Conservation (phyloP, 2,113 vertebrate genomes). For the Cinclus cinclus region DNA sequence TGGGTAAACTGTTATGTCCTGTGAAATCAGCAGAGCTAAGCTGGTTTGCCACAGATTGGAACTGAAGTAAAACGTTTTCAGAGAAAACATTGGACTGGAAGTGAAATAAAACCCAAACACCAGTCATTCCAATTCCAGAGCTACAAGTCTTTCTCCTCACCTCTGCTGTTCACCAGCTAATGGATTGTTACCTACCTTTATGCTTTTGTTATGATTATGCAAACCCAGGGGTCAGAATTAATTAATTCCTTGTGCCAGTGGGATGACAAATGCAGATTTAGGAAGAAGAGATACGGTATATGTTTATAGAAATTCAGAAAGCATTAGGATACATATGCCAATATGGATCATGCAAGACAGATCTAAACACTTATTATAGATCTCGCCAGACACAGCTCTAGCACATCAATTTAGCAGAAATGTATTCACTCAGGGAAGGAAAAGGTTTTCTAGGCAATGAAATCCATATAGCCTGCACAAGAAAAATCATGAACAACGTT, state of each 20-base stretch:
- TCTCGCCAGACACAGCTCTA: neutral
- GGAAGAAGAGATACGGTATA: neutral
- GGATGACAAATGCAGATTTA: conserved; percentile 19
- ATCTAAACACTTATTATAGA: neutral
- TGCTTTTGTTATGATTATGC: neutral
- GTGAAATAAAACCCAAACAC: neutral
- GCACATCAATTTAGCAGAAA: neutral
- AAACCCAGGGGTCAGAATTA: neutral
- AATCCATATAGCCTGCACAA: neutral
- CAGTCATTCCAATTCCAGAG: neutral
- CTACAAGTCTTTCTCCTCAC: neutral
- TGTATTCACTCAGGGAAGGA: neutral
- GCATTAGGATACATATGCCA: neutral
- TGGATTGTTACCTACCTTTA: neutral
- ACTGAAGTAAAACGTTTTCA: neutral
- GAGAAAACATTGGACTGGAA: neutral
- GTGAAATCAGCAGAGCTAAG: neutral
- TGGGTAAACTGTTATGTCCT: neutral
- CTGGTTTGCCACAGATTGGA: neutral
- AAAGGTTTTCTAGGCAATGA: neutral
- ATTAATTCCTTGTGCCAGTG: neutral
- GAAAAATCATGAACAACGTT: neutral
- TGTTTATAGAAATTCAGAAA: conserved; percentile 3
- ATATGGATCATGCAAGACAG: neutral
- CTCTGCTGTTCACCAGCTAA: neutral